Percentiles rank a stretch among this genome's conserved stretches.
Conservation (phyloP, 2,797 vertebrate genomes). For the Sebastes kiyomatsui region DNA sequence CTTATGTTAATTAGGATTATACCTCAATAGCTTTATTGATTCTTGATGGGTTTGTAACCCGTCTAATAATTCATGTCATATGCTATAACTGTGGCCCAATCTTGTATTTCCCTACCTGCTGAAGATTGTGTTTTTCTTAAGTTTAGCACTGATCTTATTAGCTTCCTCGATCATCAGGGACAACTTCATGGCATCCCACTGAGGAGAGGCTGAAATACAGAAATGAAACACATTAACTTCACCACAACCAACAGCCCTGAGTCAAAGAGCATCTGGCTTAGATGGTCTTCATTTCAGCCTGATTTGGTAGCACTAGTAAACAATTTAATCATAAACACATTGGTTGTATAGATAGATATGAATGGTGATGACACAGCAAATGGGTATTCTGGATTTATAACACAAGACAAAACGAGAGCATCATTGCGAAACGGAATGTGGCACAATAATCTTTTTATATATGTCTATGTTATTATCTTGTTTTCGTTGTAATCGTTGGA, state of each 20-base stretch:
- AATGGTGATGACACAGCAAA: no score
- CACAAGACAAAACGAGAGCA: no score
- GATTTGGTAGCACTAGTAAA: not conserved
- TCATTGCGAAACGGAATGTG: no score
- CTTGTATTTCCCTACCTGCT: slow-evolving; percentile 71
- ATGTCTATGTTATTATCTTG: no score
- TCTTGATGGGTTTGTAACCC: not conserved
- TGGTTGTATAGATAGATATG: no score
- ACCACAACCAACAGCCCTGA: not conserved
- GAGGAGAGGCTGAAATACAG: slow-evolving; percentile 78
- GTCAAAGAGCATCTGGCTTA: not conserved
- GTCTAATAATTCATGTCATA: not conserved
- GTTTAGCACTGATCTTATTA: slow-evolving; percentile 89
- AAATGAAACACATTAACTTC: not conserved
- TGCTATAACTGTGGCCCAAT: not conserved
- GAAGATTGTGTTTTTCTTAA: slow-evolving; percentile 88
- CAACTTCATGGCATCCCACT: slow-evolving; percentile 93
- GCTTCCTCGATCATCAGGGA: slow-evolving; percentile 97
- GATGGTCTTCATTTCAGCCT: not conserved
- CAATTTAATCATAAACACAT: no score
- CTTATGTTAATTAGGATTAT: not conserved
- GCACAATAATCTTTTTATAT: no score
- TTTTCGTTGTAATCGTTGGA: no score
- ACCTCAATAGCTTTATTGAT: not conserved
- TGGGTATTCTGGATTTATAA: no score